Evolutionary conservation across 2,888 invertebrate genomes (phyloP).

Genomic region (Hyalella azteca): DNA sequence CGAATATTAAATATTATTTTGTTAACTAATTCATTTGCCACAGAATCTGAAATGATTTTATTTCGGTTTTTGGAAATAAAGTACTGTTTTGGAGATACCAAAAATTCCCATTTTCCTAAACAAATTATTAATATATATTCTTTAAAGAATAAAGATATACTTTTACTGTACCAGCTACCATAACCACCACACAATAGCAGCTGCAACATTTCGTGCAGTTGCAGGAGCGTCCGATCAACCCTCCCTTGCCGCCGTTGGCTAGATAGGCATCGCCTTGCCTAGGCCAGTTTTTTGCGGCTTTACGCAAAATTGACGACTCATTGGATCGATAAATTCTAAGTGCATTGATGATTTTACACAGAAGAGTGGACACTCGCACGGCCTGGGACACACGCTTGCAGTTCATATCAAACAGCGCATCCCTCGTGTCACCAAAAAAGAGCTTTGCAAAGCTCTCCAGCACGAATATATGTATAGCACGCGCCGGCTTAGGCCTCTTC

Average conservation of each 20-base stretch:
- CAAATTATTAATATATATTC: no score
- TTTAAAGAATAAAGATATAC: no score
- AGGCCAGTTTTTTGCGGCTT: conserved; percentile 35
- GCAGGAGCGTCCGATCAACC: background rate
- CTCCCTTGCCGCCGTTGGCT: background rate
- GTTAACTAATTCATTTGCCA: no score
- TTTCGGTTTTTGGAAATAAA: no score
- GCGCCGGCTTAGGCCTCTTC: conserved; percentile 1
- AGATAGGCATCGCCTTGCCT: conserved; percentile 7
- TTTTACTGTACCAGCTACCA: no score
- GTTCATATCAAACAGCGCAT: conserved; percentile 32
- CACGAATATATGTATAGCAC: background rate
- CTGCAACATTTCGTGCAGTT: background rate
- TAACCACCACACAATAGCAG: no score
- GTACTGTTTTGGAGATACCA: no score
- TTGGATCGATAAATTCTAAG: conserved; percentile 39
- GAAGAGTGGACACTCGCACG: conserved; percentile 18
- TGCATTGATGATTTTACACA: conserved; percentile 38
- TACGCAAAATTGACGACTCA: conserved; percentile 35
- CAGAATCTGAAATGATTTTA: no score
- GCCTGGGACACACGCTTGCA: conserved; percentile 3
- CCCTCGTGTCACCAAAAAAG: background rate
- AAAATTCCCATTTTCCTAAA: no score
- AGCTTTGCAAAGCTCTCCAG: background rate
- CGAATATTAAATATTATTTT: no score